Base-by-base conservation (phyloP, 2,797 vertebrate species). In the Psittacula echo region DNA sequence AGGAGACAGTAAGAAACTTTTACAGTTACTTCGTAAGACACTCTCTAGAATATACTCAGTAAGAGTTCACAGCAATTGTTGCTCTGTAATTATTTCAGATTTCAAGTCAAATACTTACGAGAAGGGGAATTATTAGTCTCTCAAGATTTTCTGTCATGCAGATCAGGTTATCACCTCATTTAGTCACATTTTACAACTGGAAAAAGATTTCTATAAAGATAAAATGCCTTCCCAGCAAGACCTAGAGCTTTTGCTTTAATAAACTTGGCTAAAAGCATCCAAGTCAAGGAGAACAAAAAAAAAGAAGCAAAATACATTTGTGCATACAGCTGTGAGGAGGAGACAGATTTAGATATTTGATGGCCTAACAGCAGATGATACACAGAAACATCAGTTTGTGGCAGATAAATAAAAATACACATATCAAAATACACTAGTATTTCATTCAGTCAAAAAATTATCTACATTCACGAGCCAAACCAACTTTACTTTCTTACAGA, bases 251-350 rank as follows among this genome's bases (percentile, higher is more conserved):
- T 51, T 74, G 9, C 32, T 92, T 74, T 44, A 45, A 80, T 64
- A 80, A 58, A 77, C 17, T 21, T 64, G 15, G 13, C 29, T 71
- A 65, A 80, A 85, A 89, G 12, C 6, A 67, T 44, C 7, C 29
- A 83, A 61, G 18, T 61, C 39, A 76, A 79, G 37, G 41, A 85
- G 9, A 61, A 50, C 2, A 48, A 86, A 91, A 61, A 91, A 61
- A 53, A 60, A n/a, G 5, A 60, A 67, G 23, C 60, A 79, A 85
- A 86, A 45, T 17, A 56, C 1, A 0, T 23, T 76, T 76, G n/a
- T 24, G 21, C 67, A 50, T 56, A 41, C 0, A 6, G 32, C 65
- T 0, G 0, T 39, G 11, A 90, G 9, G 7, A 10, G 13, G 7
- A 87, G 64, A 89, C 7, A 34, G 14, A 75, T 65, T 66, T 47